Evolutionary conservation across 2,888 invertebrate species (phyloP), one percentile per base, ranked within the genome.

Genomic region (Venustoraphidia nigricollis): DNA sequence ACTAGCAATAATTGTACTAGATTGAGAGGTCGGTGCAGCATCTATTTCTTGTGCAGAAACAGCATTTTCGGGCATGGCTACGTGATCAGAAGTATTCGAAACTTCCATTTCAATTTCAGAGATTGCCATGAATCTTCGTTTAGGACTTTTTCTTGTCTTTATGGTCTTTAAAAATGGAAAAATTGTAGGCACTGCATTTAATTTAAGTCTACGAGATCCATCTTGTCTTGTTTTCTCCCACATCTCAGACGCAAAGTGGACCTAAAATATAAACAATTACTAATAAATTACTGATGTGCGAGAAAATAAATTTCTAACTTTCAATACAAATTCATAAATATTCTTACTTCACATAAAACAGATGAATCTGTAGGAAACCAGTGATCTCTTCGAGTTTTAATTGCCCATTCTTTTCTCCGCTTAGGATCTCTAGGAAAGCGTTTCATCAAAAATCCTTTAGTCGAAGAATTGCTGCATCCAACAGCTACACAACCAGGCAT

Each of bases 371-470:
- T 65, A 10, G 66, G 66, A 50, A 59, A 59, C 66, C 66, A 66
- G 53, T 65, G 62, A 3, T 60, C 61, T 45, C 66, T 57, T 10
- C 60, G 62, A 0, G 65, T 62, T 44, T 58, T 58, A 38, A 62
- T 58, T 44, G 60, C 61, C 66, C 66, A 66, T 42, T 61, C 56
- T 52, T 59, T 59, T 51, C 66, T 53, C 6, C 64, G 44, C n/a
- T 52, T 56, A 39, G 62, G 59, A 53, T 66, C 59, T 11, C 62
- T 62, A n/a, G 66, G 66, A 48, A 66, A 66, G 55, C 60, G 60
- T 58, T 66, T 66, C 66, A 66, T 65, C 48, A 62, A 60, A 53
- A 58, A 66, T 50, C 66, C 66, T 42, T 64, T 64, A 46, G 64
- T 63, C 47, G 63, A 62, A 46, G 64, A 62, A 54, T 66, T 66